Conservation (phyloP, 2,797 vertebrate genomes). For the Myripristis murdjan region DNA sequence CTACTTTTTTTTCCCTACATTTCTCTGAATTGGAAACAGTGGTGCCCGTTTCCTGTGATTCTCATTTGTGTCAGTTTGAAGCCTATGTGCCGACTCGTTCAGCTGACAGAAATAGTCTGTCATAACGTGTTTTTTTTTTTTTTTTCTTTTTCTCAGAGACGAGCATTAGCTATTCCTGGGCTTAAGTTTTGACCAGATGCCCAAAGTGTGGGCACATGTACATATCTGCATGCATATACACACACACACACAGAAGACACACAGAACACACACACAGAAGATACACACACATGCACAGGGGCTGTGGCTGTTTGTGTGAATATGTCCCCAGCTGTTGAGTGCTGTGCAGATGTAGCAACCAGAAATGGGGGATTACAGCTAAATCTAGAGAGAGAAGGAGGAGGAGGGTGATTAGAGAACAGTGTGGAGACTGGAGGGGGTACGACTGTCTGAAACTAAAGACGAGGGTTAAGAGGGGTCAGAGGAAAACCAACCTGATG, state of each 20-base stretch:
- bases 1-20: constrained; percentile 1
- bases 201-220: constrained; percentile 51
- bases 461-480: constrained; percentile 37
- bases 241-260: not conserved
- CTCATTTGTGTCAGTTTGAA: constrained; percentile 22
- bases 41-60: constrained; percentile 44
- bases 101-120: constrained; percentile 34
- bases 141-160: constrained; percentile 39
- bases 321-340: constrained; percentile 79
- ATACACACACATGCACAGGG: constrained; percentile 19
- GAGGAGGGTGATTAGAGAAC: constrained; percentile 44
- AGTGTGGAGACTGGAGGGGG: constrained; percentile 24
- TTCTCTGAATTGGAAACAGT: constrained; percentile 1
- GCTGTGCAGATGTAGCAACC: constrained; percentile 75
- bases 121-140: constrained; percentile 32
- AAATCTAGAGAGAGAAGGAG: constrained; percentile 69
- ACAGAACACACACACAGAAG: constrained; percentile 10
- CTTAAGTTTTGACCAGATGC: constrained; percentile 68
- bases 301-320: constrained; percentile 58
- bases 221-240: constrained; percentile 32
- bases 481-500: constrained; percentile 44
- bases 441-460: constrained; percentile 30
- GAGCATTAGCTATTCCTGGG: constrained; percentile 57
- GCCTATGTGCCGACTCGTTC: constrained; percentile 33
- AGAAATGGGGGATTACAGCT: constrained; percentile 80